Conservation (phyloP, 2,113 vertebrate species). For the Mohoua ochrocephala region DNA sequence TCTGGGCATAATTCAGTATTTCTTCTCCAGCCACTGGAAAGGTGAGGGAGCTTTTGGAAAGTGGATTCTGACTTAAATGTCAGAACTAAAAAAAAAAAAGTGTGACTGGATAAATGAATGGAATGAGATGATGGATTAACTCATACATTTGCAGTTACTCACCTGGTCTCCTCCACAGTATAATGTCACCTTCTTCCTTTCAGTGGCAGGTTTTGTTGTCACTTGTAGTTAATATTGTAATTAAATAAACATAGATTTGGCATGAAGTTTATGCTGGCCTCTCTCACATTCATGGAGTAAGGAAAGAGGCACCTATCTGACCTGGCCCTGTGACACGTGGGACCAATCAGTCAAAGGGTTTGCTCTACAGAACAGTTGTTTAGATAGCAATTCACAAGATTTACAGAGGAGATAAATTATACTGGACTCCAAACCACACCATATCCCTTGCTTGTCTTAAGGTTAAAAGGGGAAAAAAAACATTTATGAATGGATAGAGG, state of each 20-base stretch:
- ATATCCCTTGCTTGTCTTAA: neutral
- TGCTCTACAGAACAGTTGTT: constrained; percentile 9
- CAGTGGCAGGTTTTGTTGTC: constrained; percentile 21
- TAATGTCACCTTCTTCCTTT: neutral
- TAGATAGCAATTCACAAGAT: constrained; percentile 44
- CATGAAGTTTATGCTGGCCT: neutral
- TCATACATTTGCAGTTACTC: constrained; percentile 1
- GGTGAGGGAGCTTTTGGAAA: constrained; percentile 6
- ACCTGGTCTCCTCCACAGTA: neutral
- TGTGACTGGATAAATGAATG: neutral
- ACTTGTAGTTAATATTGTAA: neutral
- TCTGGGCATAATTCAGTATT: neutral
- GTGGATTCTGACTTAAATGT: constrained; percentile 12
- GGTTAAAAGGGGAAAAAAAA: neutral
- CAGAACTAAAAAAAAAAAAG: neutral
- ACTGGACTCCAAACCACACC: neutral
- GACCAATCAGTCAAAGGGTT: constrained; percentile 1
- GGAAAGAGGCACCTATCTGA: constrained; percentile 2
- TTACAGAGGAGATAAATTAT: constrained; percentile 33
- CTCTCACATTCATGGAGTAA: neutral
- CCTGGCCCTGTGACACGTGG: neutral
- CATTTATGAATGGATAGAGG: neutral
- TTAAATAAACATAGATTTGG: constrained; percentile 32
- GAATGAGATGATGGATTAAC: neutral
- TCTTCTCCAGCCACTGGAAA: neutral